Evolutionary conservation across 2,113 vertebrate species (phyloP).

Genomic region (Micromys minutus): DNA sequence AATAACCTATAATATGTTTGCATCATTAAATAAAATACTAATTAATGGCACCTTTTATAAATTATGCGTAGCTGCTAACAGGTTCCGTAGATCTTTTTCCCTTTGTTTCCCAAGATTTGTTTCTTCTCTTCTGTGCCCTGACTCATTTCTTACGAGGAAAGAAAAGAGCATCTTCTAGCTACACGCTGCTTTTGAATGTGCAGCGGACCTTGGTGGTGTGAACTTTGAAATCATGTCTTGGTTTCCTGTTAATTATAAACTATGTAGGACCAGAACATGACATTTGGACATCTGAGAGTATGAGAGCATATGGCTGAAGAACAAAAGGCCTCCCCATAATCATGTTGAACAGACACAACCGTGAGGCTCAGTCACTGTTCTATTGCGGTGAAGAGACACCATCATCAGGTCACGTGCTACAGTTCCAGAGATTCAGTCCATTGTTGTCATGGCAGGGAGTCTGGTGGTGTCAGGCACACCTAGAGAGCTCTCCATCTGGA

Average conservation of each 20-base stretch:
- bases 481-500: background rate
- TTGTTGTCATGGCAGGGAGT: background rate
- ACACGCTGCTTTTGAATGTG: background rate
- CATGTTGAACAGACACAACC: background rate
- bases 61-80: background rate
- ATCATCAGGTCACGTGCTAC: too few relatives aligned
- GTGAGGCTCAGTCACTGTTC: background rate
- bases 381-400: background rate
- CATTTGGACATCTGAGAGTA: background rate
- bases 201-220: background rate
- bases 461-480: too few relatives aligned
- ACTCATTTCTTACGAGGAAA: background rate
- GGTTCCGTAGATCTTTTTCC: background rate
- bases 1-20: background rate
- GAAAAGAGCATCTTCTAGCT: background rate
- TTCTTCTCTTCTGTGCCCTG: background rate
- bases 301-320: background rate
- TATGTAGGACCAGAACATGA: background rate
- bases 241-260: background rate
- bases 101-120: background rate
- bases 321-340: background rate
- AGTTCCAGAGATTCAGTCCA: background rate
- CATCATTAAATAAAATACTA: background rate
- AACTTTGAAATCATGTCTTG: background rate
- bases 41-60: background rate